Evolutionary conservation across 2,113 vertebrate genomes (phyloP), one percentile per base, ranked within the genome.

Genomic region (Gracilinanus agilis): DNA sequence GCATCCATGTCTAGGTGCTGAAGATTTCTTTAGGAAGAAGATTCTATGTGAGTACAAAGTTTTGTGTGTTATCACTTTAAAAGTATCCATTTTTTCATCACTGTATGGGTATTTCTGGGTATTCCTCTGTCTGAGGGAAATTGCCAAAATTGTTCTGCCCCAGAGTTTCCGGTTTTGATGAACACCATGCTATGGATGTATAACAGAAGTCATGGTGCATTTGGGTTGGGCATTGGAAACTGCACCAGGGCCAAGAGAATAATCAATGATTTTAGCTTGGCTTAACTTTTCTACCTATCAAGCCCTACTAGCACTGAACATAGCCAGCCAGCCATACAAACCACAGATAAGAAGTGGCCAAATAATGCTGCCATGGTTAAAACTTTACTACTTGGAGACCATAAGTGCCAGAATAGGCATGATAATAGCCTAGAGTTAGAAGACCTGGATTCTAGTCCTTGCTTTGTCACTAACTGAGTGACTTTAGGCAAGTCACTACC

Each of bases 11-110:
- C 19, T 40, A 83, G 67, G n/a, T 83, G n/a, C 16, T 19, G 34
- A 75, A 75, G n/a, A 83, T 83, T 83, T 83, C 67, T 83, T 75
- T 75, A 75, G n/a, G 34, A 83, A 83, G 67, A 83, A 83, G 34
- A 83, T 83, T 83, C 67, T 83, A 19, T 75, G 67, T 83, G 67
- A 83, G 67, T 83, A 83, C n/a, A 23, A 83, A 83, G 16, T 83
- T 83, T 75, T 83, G 2, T 3, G 6, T 83, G 67, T 83, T 83
- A 83, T 94, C 55, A 91, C 54, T 49, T 55, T 54, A 24, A 93
- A 93, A 40, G 90, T 91, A 24, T 16, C 49, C 53, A 83, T 95
- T 44, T 92, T 88, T 92, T 44, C 29, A 3, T 93, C 93, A 34
- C 44, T 24, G 67, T 49, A 7, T 23, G 29, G 21, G 27, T 23